Conservation (phyloP, 2,888 invertebrate species). For the Bembecia ichneumoniformis region DNA sequence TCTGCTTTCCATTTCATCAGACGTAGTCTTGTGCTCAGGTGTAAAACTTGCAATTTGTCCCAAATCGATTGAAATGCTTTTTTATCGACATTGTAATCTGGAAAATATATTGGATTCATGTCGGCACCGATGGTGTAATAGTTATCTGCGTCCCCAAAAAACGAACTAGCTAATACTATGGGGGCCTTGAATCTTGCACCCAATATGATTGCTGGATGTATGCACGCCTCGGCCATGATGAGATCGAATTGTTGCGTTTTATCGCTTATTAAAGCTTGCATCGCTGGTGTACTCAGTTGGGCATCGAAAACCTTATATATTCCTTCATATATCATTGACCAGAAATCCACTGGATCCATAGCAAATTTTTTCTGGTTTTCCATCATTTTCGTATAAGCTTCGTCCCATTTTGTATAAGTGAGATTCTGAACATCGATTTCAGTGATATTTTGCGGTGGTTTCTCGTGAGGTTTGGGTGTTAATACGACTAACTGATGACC, state of each 20-base stretch:
- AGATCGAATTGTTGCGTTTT: constrained; percentile 23
- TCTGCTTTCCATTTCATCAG: background rate
- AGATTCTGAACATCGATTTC: constrained; percentile 2
- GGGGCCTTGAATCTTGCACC: background rate
- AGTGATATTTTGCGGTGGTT: constrained; percentile 1
- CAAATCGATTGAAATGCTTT: background rate
- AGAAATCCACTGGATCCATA: background rate
- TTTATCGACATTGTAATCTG: background rate
- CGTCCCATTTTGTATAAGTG: background rate
- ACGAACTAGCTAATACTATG: background rate
- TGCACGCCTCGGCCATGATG: constrained; percentile 22
- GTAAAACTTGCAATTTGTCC: background rate
- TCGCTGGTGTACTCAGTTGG: background rate
- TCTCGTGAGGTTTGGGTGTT: background rate
- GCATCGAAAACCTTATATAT: background rate
- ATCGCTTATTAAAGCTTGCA: background rate
- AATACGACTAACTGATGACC: background rate
- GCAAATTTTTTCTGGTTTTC: background rate
- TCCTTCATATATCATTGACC: background rate
- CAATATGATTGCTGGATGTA: constrained; percentile 11
- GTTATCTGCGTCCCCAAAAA: background rate
- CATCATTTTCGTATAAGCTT: background rate
- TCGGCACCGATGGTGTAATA: background rate
- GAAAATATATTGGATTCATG: background rate
- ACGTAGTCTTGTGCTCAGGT: background rate